phyloP scores from a whole-genome alignment of 2,113 vertebrate genomes.

The Danio rerio region DNA sequence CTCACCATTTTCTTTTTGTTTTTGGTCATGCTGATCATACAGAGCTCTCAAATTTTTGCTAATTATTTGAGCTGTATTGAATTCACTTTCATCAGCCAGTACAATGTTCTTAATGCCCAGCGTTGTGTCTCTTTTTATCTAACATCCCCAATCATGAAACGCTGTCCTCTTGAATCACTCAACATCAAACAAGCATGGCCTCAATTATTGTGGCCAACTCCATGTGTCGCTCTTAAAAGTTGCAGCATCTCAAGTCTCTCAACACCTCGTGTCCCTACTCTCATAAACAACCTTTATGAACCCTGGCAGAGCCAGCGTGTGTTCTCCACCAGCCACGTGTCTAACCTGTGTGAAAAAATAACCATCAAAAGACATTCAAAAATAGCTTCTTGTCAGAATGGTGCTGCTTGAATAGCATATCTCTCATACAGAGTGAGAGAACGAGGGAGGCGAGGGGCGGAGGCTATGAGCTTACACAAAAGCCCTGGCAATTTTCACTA shows the following conservation, averaged over 20 bases:
- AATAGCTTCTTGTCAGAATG: constrained; percentile 49
- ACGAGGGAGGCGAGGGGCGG: not conserved
- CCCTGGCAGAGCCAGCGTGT: not conserved
- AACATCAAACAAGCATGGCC: not conserved
- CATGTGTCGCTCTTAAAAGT: not conserved
- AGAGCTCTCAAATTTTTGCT: not conserved
- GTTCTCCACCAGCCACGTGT: constrained; percentile 18
- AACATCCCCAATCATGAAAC: not conserved
- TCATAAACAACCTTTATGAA: constrained; percentile 7
- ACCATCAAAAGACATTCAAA: constrained; percentile 39
- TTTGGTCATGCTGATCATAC: not conserved
- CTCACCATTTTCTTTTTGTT: not conserved
- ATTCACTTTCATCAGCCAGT: not conserved
- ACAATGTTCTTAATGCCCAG: too few relatives aligned
- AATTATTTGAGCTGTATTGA: not conserved
- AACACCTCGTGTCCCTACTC: not conserved
- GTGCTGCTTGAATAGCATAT: constrained; percentile 19
- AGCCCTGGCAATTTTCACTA: constrained; percentile 46
- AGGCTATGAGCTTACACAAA: constrained; percentile 34
- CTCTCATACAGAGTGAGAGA: not conserved
- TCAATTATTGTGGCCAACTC: not conserved
- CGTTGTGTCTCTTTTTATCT: not conserved
- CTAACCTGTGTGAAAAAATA: constrained; percentile 47
- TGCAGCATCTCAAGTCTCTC: not conserved
- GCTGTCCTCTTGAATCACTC: constrained; percentile 4